These are phyloP conservation scores for Ochotona princeps DNA, from an alignment of 2,113 vertebrate species.

Conservation along the genomic window DNA sequence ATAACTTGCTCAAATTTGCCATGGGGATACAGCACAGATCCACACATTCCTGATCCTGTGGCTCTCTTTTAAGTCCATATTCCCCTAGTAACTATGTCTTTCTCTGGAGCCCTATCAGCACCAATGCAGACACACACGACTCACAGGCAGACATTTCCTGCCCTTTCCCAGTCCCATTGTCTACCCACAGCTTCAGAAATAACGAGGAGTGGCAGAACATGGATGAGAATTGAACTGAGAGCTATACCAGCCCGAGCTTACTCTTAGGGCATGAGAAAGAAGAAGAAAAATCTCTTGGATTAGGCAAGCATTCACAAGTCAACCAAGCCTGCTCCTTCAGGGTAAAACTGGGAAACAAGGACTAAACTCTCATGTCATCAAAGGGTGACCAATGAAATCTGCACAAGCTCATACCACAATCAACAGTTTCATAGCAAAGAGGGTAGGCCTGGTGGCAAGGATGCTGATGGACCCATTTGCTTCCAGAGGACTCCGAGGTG, in stretches of 20 bases:
- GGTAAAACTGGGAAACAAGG: neutral
- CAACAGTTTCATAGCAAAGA: neutral
- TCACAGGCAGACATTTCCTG: neutral
- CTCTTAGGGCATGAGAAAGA: neutral
- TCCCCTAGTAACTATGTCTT: neutral
- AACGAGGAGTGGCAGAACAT: neutral
- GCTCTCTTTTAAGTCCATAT: neutral
- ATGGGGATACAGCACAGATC: neutral
- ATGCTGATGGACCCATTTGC: neutral
- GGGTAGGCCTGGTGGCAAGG: neutral
- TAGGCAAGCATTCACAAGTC: neutral
- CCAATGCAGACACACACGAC: neutral
- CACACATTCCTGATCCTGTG: neutral
- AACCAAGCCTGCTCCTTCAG: neutral
- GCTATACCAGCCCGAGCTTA: neutral
- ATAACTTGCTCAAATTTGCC: neutral
- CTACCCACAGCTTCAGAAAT: constrained; percentile 42
- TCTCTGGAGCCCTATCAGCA: neutral
- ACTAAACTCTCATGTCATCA: neutral
- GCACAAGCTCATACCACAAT: neutral
- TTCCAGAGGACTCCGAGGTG: constrained; percentile 1
- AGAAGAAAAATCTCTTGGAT: neutral
- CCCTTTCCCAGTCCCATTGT: neutral
- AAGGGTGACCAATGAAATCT: neutral
- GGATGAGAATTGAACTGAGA: neutral